Conservation (phyloP, 2,113 vertebrate species). For the Mustela nigripes region DNA sequence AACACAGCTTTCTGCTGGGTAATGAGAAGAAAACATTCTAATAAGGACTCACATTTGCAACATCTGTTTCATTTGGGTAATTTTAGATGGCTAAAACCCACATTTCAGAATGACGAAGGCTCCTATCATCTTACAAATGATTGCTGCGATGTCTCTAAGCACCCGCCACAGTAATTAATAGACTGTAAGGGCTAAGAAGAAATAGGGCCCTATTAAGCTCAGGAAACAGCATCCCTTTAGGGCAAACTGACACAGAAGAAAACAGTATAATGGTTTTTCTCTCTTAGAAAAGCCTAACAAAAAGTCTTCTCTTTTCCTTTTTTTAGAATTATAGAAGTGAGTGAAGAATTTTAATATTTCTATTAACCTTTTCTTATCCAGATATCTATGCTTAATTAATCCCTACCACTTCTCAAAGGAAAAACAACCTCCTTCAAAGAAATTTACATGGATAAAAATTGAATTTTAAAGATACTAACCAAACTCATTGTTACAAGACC, state of each 20-base stretch:
- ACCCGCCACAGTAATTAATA: slow-evolving; percentile 70
- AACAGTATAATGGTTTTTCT: slow-evolving; percentile 62
- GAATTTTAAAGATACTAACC: slow-evolving; percentile 48
- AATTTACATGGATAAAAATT: slow-evolving; percentile 58
- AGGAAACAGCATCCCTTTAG: slow-evolving; percentile 65
- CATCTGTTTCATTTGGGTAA: slow-evolving; percentile 76
- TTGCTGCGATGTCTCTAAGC: slow-evolving; percentile 56
- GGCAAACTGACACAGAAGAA: slow-evolving; percentile 70
- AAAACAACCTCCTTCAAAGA: slow-evolving; percentile 55
- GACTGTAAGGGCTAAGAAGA: slow-evolving; percentile 64
- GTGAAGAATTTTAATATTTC: slow-evolving; percentile 71
- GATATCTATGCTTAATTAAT: slow-evolving; percentile 63
- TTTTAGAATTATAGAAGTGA: slow-evolving; percentile 23
- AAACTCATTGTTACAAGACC: background rate
- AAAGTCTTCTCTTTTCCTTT: background rate
- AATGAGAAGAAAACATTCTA: slow-evolving; percentile 73
- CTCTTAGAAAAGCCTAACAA: slow-evolving; percentile 36
- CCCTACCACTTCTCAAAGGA: slow-evolving; percentile 11
- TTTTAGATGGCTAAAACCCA: slow-evolving; percentile 72
- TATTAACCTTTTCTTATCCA: slow-evolving; percentile 66
- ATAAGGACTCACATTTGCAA: slow-evolving; percentile 62
- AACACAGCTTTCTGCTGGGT: slow-evolving; percentile 49
- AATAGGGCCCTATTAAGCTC: slow-evolving; percentile 70
- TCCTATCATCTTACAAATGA: slow-evolving; percentile 71
- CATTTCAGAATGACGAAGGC: slow-evolving; percentile 60